phyloP scores from a whole-genome alignment of 2,113 vertebrate species.

The Paradoxurus hermaphroditus region DNA sequence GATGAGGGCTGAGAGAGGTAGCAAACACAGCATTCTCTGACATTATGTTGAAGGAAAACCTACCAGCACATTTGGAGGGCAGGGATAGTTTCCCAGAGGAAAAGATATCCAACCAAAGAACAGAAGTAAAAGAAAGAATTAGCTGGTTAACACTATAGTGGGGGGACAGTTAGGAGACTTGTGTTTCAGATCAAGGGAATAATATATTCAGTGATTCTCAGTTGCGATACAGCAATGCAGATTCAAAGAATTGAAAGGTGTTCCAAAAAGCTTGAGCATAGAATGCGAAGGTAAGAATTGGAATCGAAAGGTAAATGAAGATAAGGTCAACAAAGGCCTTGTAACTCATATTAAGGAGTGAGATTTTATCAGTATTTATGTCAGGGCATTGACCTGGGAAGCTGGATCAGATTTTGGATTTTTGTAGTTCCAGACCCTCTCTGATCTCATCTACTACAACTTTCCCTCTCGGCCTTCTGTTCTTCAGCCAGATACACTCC shows the following conservation, averaged over 20 bases:
- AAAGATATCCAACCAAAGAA: neutral
- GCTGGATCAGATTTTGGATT: neutral
- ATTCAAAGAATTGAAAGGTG: neutral
- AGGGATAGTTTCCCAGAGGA: neutral
- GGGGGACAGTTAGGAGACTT: too few relatives aligned
- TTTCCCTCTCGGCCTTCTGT: fast-evolving
- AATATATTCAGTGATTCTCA: neutral
- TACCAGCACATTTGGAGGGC: neutral
- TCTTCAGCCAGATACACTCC: neutral
- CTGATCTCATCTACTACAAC: neutral
- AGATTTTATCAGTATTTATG: neutral
- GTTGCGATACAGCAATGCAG: neutral
- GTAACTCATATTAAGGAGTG: neutral
- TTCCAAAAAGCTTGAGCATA: neutral
- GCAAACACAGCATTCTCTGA: neutral
- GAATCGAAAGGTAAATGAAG: neutral
- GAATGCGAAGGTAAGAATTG: neutral
- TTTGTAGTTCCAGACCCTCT: neutral
- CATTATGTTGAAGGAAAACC: neutral
- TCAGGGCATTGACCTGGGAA: neutral
- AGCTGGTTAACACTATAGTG: neutral
- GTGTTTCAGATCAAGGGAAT: neutral
- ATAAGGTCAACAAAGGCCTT: neutral
- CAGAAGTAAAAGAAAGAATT: neutral
- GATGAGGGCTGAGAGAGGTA: neutral